Evolutionary conservation across 2,888 invertebrate genomes (phyloP).

Genomic region (Bellardia bayeri): DNA sequence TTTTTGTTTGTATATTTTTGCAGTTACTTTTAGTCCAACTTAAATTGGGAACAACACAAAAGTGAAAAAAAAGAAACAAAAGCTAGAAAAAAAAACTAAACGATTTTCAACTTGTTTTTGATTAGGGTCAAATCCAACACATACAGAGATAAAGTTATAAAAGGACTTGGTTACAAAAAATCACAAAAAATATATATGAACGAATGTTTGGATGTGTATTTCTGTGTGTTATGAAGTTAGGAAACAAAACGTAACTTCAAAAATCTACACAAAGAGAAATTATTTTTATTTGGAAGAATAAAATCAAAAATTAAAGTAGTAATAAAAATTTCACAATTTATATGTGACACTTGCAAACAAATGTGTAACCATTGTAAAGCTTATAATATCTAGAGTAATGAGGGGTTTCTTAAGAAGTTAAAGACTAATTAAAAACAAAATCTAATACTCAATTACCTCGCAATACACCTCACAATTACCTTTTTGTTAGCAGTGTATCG

Average conservation of each 20-base stretch:
- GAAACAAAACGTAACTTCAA: slow-evolving; percentile 55
- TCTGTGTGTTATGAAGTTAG: not conserved
- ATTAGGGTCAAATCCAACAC: slow-evolving; percentile 71
- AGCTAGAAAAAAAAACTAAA: slow-evolving; percentile 61
- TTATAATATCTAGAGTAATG: too few relatives aligned
- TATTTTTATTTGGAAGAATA: not conserved
- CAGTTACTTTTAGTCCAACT: slow-evolving; percentile 53
- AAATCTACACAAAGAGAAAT: slow-evolving; percentile 44
- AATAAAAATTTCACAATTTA: too few relatives aligned
- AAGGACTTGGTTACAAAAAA: slow-evolving; percentile 52
- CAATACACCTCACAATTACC: not conserved
- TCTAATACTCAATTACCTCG: too few relatives aligned
- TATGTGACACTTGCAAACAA: too few relatives aligned
- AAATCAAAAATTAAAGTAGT: not conserved
- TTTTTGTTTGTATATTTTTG: slow-evolving; percentile 39
- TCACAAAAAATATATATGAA: slow-evolving; percentile 2
- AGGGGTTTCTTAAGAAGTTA: too few relatives aligned
- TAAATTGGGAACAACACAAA: slow-evolving; percentile 64
- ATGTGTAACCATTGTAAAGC: too few relatives aligned
- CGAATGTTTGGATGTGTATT: slow-evolving; percentile 3
- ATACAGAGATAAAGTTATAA: slow-evolving; percentile 57
- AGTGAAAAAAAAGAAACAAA: slow-evolving; percentile 18
- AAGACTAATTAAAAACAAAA: too few relatives aligned
- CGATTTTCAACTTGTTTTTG: slow-evolving; percentile 74
- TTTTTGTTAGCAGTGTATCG: slow-evolving; percentile 34